Evolutionary conservation across 2,113 vertebrate species (phyloP), one percentile per base, ranked within the genome.

Genomic region (Ciconia maguari): DNA sequence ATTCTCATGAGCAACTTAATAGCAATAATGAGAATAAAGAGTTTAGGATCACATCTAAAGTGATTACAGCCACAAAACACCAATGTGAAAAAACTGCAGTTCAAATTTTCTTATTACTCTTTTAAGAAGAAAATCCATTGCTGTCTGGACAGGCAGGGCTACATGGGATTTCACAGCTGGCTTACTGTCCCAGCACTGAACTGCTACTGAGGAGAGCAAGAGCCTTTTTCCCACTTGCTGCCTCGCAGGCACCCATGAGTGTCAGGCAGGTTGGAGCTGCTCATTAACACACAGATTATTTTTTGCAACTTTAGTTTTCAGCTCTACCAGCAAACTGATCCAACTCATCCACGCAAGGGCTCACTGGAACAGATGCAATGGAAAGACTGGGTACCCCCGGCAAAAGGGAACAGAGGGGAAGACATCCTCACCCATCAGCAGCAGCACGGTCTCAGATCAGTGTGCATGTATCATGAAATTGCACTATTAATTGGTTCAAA

Each of bases 1-100:
- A 92, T 96, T 96, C 89, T 96, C 86, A 90, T 76, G 86, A 94
- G 70, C 92, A 92, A 92, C 57, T 92, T 96, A 81, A 89, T 48
- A 92, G 89, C 87, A 75, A 93, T 84, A 72, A 94, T 52, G 83
- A 88, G 79, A 83, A 83, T 75, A 75, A 87, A 78, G 72, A 82
- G 34, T 94, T 92, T 42, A 94, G 60, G 83, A 87, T 95, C 91
- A 89, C 25, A 84, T 64, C 57, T 89, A 91, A 96, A 65, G 82
- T 88, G 86, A 95, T 90, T 92, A 93, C 29, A 68, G 60, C 22
- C 69, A 89, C 13, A 75, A 68, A 96, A 78, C 60, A 75, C 29
- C 32, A 74, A 87, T 8, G 44, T 57, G 38, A 90, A 90, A 84
- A 94, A 72, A 4, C 5, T 55, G 60, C 36, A 51, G 51, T 51